A percentile compares a stretch with the other conserved stretches of the same genome.
phyloP scores from a whole-genome alignment of 1,140 invertebrate species.

The Acromyrmex heyeri region DNA sequence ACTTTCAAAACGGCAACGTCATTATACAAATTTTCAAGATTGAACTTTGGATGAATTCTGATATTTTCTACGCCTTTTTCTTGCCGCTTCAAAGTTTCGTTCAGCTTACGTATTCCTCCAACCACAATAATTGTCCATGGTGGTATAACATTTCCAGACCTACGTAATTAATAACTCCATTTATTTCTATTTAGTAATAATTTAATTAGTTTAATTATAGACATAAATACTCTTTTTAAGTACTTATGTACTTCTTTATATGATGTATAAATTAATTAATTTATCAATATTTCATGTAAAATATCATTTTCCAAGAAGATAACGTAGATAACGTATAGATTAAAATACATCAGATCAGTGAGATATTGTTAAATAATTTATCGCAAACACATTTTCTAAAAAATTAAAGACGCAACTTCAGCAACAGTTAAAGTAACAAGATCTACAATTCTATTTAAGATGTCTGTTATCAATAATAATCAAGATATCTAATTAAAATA shows the following conservation, averaged over 20 bases:
- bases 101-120: constrained; percentile 73
- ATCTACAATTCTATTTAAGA: background rate
- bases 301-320: background rate
- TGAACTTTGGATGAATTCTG: constrained; percentile 70
- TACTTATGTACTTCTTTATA: background rate
- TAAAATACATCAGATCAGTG: background rate
- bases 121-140: constrained; percentile 74
- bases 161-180: background rate
- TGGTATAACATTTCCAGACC: background rate
- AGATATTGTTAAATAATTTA: background rate
- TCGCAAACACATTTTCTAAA: background rate
- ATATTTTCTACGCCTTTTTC: constrained; percentile 62
- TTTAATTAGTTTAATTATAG: background rate
- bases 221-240: background rate
- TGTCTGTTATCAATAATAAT: background rate
- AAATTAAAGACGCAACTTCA: background rate
- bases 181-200: constrained; percentile 1
- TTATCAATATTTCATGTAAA: background rate
- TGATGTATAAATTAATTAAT: background rate
- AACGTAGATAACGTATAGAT: background rate
- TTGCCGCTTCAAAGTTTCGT: constrained; percentile 53
- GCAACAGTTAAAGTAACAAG: background rate
- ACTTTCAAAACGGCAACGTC: constrained; percentile 80
- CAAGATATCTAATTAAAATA: constrained; percentile 17
- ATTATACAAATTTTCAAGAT: constrained; percentile 65